Evolutionary conservation across 1,140 invertebrate species (phyloP), one percentile per base, ranked within the genome.

Genomic region (Galleria mellonella): DNA sequence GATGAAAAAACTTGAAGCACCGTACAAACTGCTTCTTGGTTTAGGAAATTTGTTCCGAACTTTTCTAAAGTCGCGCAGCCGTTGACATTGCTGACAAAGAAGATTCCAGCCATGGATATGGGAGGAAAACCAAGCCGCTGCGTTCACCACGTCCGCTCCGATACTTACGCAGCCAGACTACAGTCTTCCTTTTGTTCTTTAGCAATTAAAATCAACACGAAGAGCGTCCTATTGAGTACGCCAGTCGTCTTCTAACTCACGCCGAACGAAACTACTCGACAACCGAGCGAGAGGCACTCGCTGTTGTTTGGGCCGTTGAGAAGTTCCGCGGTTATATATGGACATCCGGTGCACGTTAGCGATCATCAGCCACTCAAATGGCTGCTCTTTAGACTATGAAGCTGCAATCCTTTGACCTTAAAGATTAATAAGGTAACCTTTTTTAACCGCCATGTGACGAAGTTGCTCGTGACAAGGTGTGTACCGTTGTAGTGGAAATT

Each of bases 211-310:
- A n/a, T n/a, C n/a, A n/a, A n/a, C n/a, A n/a, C n/a, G 46, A 78
- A 48, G 71, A 79, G 39, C 54, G 55, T 7, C 76, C 79, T 0
- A 63, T 89, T 4, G 79, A 81, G 13, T 89, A 87, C 53, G 75
- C 79, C 5, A 60, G 71, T 28, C 40, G 82, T 10, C 45, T 62
- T 4, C 47, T 89, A 5, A 69, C 40, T 14, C 15, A 37, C 4
- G 55, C 78, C 4, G 88, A 90, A 62, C 45, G 47, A 17, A 87
- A 87, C 31, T 88, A 87, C 40, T 51, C 60, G 2, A 70, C 61
- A 3, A 83, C 73, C 2, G 86, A 89, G 47, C 48, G 62, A 46
- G 87, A 89, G 62, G 72, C 69, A 14, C 56, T 89, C 1, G 87
- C n/a, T n/a, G n/a, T n/a, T n/a, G n/a, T n/a, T n/a, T n/a, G n/a